A percentile compares a stretch with the other conserved stretches of the same genome.
Conservation (phyloP, 2,888 invertebrate genomes). For the Calameuta filiformis region DNA sequence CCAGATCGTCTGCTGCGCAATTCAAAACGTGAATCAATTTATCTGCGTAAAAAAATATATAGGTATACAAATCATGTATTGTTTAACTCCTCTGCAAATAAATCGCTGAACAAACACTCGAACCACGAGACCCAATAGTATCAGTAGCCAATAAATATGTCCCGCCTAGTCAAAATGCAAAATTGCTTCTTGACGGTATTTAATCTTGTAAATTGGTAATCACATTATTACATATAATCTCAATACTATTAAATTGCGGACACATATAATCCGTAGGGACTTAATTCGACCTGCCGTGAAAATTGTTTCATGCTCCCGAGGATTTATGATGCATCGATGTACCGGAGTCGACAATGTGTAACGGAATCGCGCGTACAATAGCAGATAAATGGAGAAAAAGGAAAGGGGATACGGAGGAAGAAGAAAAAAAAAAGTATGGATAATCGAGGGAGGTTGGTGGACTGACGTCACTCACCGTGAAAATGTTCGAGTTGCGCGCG, state of each 20-base stretch:
- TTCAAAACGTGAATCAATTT: not conserved
- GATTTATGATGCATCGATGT: not conserved
- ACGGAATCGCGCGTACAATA: not conserved
- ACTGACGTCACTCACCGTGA: not conserved
- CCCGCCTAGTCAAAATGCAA: not conserved
- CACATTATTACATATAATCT: not conserved
- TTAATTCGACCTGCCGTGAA: not conserved
- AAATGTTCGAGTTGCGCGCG: conserved; percentile 18
- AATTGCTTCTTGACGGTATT: not conserved
- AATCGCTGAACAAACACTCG: not conserved
- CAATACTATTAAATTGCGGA: not conserved
- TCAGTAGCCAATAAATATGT: not conserved
- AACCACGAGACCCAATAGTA: not conserved
- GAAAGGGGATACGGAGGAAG: not conserved
- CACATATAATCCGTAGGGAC: not conserved
- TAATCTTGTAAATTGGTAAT: not conserved
- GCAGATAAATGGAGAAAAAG: not conserved
- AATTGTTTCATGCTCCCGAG: not conserved
- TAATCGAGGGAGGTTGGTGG: not conserved
- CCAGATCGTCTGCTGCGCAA: not conserved
- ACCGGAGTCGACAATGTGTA: not conserved
- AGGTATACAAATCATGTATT: not conserved
- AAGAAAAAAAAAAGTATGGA: not conserved
- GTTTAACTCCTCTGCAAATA: not conserved
- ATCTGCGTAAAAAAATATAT: not conserved